Evolutionary conservation across 2,113 vertebrate genomes (phyloP).

Genomic region (Cinclus cinclus): DNA sequence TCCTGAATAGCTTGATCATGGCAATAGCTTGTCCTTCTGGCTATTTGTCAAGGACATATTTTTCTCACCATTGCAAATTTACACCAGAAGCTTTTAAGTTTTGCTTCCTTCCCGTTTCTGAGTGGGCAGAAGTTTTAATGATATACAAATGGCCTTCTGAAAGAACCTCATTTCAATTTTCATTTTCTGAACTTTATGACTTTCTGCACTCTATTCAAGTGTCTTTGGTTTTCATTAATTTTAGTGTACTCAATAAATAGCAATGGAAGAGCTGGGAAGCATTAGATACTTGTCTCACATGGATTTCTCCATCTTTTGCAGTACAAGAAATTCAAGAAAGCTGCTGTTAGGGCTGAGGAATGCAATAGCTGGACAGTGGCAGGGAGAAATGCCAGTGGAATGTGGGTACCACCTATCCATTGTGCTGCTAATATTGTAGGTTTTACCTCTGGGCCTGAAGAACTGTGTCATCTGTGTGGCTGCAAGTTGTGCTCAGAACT

Average conservation of each 20-base stretch:
- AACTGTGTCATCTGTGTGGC: neutral
- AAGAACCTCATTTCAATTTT: neutral
- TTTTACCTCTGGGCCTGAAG: conserved; percentile 1
- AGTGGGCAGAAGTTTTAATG: neutral
- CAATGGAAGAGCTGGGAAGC: neutral
- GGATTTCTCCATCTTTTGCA: neutral
- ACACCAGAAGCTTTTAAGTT: neutral
- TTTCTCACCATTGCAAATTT: neutral
- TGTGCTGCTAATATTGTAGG: neutral
- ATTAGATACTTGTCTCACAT: neutral
- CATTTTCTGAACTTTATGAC: neutral
- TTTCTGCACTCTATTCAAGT: neutral
- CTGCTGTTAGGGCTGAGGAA: conserved; percentile 4
- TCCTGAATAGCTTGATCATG: neutral
- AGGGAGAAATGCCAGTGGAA: conserved; percentile 10
- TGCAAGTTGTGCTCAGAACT: neutral
- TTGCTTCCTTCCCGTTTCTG: neutral
- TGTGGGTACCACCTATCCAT: neutral
- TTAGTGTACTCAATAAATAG: conserved; percentile 21
- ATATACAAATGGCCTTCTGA: neutral
- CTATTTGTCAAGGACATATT: neutral
- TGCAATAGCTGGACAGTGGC: neutral
- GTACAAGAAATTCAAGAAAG: neutral
- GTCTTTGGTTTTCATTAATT: conserved; percentile 20
- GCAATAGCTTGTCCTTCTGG: neutral